Conservation (phyloP, 2,113 vertebrate genomes). For the Puma concolor region DNA sequence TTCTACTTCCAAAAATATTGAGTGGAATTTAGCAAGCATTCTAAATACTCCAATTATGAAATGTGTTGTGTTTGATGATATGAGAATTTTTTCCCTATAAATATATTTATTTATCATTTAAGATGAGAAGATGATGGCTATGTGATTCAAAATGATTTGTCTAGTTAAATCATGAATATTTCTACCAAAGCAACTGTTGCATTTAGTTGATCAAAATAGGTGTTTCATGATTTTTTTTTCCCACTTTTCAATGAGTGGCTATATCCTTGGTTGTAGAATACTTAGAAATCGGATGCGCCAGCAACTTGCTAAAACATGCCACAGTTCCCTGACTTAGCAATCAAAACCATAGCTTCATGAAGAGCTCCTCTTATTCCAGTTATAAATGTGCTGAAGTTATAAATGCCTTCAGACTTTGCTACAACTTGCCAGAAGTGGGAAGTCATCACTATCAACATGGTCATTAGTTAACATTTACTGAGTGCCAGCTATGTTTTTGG, state of each 20-base stretch:
- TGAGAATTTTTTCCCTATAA: neutral
- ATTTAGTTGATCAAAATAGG: neutral
- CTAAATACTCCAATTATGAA: neutral
- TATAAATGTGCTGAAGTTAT: neutral
- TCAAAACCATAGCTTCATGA: neutral
- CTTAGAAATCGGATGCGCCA: neutral
- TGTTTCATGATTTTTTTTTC: neutral
- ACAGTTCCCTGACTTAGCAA: neutral
- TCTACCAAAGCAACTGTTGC: neutral
- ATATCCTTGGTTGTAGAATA: neutral
- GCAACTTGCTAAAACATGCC: neutral
- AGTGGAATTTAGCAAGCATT: neutral
- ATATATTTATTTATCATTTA: neutral
- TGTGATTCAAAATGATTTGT: neutral
- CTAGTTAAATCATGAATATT: neutral
- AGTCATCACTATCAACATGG: constrained; percentile 38
- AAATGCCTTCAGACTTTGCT: constrained; percentile 6
- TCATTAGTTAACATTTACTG: constrained; percentile 52
- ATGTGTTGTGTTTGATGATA: neutral
- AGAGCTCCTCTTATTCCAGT: constrained; percentile 47
- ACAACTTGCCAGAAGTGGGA: constrained; percentile 30
- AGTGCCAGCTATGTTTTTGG: constrained; percentile 24
- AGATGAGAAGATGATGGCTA: neutral
- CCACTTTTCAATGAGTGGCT: neutral
- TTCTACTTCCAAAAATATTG: constrained; percentile 20